Conservation (phyloP, 1,140 invertebrate genomes). For the Arctopsyche grandis region DNA sequence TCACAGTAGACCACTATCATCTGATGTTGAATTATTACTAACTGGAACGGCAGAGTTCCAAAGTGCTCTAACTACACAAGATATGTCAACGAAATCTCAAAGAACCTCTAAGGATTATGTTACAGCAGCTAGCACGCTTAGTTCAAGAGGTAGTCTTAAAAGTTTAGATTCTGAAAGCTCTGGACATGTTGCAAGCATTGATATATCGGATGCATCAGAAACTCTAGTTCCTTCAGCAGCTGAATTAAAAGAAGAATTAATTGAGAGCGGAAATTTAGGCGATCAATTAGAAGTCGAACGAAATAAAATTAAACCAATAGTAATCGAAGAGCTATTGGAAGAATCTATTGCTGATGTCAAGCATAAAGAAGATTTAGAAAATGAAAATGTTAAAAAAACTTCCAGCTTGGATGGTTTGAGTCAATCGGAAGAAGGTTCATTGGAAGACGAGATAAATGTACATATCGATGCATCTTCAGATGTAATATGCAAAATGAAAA, state of each 20-base stretch:
- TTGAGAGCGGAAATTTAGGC: constrained; percentile 65
- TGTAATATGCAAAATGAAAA: constrained; percentile 79
- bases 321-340: constrained; percentile 56
- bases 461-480: constrained; percentile 57
- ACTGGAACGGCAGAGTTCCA: constrained; percentile 86
- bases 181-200: constrained; percentile 86
- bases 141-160: constrained; percentile 88
- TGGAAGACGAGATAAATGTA: constrained; percentile 60
- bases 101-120: constrained; percentile 83
- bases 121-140: constrained; percentile 83
- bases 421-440: constrained; percentile 64
- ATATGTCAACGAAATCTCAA: constrained; percentile 75
- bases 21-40: constrained; percentile 83
- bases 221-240: constrained; percentile 85
- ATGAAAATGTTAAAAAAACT: constrained; percentile 32
- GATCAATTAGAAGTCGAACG: constrained; percentile 64
- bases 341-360: constrained; percentile 31
- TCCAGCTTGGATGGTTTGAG: constrained; percentile 55
- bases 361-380: constrained; percentile 44
- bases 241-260: constrained; percentile 68
- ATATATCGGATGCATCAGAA: constrained; percentile 90
- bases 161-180: constrained; percentile 90
- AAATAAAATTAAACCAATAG: constrained; percentile 57
- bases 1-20: constrained; percentile 83
- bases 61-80: constrained; percentile 83